phyloP scores from a whole-genome alignment of 2,888 invertebrate genomes.

The Esperia sulphurella region DNA sequence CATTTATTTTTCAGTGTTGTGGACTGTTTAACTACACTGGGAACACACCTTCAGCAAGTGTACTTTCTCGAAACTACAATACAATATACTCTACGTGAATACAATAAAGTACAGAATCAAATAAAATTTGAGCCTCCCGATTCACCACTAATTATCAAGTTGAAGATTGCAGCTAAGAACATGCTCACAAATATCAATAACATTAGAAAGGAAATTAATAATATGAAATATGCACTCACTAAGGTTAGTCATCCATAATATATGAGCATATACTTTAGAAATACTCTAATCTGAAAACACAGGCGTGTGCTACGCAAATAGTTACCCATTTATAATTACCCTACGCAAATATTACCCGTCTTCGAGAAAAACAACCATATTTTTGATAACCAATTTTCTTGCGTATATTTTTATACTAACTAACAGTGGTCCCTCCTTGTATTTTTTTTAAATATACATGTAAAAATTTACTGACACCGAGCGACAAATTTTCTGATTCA shows the following conservation, averaged over 20 bases:
- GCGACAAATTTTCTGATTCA: too few species aligned
- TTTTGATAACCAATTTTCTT: too few species aligned
- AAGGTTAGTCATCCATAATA: constrained; percentile 36
- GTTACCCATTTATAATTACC: too few species aligned
- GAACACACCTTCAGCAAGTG: constrained; percentile 78
- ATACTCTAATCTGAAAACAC: too few species aligned
- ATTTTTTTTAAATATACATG: too few species aligned
- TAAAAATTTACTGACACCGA: too few species aligned
- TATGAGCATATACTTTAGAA: too few species aligned
- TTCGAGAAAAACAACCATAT: too few species aligned
- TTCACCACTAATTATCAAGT: constrained; percentile 36
- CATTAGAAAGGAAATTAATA: constrained; percentile 45
- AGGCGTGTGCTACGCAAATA: too few species aligned
- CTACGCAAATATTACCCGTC: too few species aligned
- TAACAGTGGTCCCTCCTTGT: too few species aligned
- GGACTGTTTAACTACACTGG: constrained; percentile 73
- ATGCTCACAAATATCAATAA: constrained; percentile 41
- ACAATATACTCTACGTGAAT: constrained; percentile 71
- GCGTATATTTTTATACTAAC: too few species aligned
- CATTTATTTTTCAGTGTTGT: constrained; percentile 64
- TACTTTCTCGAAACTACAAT: constrained; percentile 78
- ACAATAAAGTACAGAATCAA: constrained; percentile 43
- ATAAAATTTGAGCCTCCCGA: constrained; percentile 58
- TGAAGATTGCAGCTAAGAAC: constrained; percentile 39
- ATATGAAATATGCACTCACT: constrained; percentile 40